These are phyloP conservation scores for Drosophila bunnanda DNA, from an alignment of 2,888 invertebrate genomes.

Conservation along the genomic window DNA sequence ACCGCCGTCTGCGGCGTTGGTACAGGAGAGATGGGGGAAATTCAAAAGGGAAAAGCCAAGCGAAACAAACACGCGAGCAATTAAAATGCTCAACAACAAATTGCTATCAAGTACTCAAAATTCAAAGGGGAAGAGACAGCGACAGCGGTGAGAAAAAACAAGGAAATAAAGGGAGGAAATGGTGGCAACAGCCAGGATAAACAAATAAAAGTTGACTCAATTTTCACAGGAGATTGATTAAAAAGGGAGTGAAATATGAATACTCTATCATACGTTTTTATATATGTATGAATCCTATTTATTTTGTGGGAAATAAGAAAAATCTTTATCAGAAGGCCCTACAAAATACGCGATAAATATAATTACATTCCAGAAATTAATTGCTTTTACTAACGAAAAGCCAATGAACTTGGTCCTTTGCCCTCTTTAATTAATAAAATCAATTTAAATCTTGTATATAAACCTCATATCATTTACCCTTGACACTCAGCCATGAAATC, in stretches of 20 bases:
- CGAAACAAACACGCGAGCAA: constrained; percentile 66
- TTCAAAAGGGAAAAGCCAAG: constrained; percentile 47
- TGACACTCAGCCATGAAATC: neutral
- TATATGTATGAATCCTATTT: fast-evolving
- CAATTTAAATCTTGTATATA: neutral
- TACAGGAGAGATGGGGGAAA: constrained; percentile 15
- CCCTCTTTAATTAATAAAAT: neutral
- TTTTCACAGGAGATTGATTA: constrained; percentile 10
- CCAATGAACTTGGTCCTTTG: neutral
- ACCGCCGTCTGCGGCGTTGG: constrained; percentile 30
- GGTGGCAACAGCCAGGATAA: neutral
- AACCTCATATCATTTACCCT: too few relatives aligned
- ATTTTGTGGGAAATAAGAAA: neutral
- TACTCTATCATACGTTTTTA: neutral
- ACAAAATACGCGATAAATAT: neutral
- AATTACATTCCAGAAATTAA: neutral
- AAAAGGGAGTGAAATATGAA: neutral
- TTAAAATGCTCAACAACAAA: constrained; percentile 55
- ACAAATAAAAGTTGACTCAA: constrained; percentile 12
- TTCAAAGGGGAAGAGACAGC: constrained; percentile 15
- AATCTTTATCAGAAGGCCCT: neutral
- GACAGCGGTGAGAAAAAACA: neutral
- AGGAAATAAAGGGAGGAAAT: neutral
- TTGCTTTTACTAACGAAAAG: too few relatives aligned
- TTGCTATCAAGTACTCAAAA: constrained; percentile 50